Conservation (phyloP, 2,113 vertebrate genomes). For the Mormyrus iriodes region DNA sequence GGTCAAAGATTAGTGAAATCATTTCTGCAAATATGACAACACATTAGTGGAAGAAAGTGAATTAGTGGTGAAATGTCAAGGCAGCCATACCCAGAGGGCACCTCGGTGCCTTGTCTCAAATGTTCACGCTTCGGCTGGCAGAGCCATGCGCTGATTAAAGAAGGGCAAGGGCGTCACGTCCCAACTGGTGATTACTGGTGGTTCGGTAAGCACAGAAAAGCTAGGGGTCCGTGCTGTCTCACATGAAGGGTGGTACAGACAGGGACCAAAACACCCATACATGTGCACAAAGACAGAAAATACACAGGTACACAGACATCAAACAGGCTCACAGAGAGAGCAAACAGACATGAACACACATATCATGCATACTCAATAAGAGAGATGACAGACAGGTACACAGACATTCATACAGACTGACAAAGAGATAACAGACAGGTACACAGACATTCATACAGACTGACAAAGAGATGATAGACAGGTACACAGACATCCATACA, state of each 20-base stretch:
- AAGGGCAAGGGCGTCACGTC: background rate
- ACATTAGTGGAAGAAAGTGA: background rate
- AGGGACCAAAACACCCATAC: background rate
- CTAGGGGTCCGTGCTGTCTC: background rate
- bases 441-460: too few relatives aligned
- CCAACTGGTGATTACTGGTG: background rate
- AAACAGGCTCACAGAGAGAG: background rate
- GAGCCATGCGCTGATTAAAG: background rate
- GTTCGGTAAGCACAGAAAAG: background rate
- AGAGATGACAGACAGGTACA: too few relatives aligned
- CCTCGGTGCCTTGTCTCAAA: background rate
- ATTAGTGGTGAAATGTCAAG: background rate
- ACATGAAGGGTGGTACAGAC: background rate
- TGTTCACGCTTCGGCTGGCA: background rate
- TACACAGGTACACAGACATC: background rate
- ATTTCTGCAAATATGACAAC: background rate
- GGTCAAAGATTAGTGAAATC: background rate
- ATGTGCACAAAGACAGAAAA: background rate
- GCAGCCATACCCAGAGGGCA: background rate
- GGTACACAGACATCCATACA: too few relatives aligned
- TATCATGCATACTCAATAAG: background rate
- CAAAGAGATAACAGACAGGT: background rate
- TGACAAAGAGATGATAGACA: too few relatives aligned
- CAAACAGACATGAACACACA: background rate
- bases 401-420: background rate